phyloP scores from a whole-genome alignment of 2,113 vertebrate species.

The Tichodroma muraria region DNA sequence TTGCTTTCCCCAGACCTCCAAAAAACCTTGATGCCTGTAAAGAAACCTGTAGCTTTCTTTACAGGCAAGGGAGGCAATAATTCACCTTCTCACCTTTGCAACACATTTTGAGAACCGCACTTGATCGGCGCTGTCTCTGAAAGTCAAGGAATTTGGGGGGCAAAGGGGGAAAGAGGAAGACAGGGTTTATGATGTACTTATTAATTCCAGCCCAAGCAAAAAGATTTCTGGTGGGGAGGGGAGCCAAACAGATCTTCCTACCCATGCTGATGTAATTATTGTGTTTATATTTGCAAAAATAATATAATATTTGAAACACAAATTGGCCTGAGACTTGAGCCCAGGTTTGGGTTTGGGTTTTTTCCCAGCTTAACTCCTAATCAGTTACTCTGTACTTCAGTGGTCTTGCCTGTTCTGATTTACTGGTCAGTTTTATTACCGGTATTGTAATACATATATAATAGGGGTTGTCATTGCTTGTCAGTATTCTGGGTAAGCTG shows the following conservation, averaged over 20 bases:
- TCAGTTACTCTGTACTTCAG: not conserved
- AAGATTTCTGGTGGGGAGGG: not conserved
- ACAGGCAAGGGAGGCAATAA: not conserved
- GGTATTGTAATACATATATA: not conserved
- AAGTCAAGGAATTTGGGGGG: not conserved
- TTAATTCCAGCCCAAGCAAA: not conserved
- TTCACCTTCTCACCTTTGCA: not conserved
- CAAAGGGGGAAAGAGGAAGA: not conserved
- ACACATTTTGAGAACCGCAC: not conserved
- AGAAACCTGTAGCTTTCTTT: not conserved
- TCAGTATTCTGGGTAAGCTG: not conserved
- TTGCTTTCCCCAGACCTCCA: not conserved
- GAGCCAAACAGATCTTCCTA: not conserved
- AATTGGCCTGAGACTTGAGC: not conserved
- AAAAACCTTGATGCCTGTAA: fast-evolving
- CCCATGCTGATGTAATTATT: not conserved
- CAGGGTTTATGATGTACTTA: not conserved
- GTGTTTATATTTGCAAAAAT: constrained; percentile 14
- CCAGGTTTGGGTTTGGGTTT: not conserved
- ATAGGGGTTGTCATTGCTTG: not conserved
- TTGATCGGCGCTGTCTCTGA: not conserved
- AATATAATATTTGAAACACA: not conserved
- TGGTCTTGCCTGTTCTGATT: not conserved
- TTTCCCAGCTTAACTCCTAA: not conserved
- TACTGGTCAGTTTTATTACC: not conserved